These are phyloP conservation scores for Phengaris arion DNA, from an alignment of 2,888 invertebrate genomes.

Conservation along the genomic window DNA sequence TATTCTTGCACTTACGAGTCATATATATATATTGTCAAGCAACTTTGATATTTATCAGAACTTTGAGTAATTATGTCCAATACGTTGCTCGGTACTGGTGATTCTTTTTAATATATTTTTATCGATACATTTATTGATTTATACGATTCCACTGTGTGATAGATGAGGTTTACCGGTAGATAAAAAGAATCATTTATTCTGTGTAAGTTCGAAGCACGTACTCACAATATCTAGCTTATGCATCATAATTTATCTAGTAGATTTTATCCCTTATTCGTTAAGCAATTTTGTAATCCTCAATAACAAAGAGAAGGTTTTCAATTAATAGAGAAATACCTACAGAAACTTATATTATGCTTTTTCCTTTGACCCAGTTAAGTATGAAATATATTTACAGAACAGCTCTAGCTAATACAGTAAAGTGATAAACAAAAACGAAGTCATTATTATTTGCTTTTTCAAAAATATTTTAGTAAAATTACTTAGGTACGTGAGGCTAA, in stretches of 20 bases:
- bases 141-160: neutral
- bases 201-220: neutral
- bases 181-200: slow-evolving; percentile 5
- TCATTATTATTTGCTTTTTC: no score
- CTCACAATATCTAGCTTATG: slow-evolving; percentile 2
- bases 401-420: no score
- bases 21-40: neutral
- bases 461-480: no score
- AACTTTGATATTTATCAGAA: neutral
- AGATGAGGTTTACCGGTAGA: slow-evolving; percentile 16
- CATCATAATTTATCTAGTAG: slow-evolving; percentile 12
- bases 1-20: neutral
- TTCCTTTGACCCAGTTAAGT: no score
- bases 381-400: no score
- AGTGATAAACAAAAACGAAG: no score
- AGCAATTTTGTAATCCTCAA: neutral
- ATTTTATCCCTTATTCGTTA: neutral
- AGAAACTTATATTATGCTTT: no score
- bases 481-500: no score
- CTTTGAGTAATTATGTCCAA: slow-evolving; percentile 15
- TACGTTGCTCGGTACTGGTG: neutral
- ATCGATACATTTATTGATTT: slow-evolving; percentile 13
- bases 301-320: no score
- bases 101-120: slow-evolving; percentile 13
- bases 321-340: no score